A percentile compares a stretch with the other conserved stretches of the same genome.
Conservation (phyloP, 53 echinoderm and acorn worm species). For the Patiria pectinifera region DNA sequence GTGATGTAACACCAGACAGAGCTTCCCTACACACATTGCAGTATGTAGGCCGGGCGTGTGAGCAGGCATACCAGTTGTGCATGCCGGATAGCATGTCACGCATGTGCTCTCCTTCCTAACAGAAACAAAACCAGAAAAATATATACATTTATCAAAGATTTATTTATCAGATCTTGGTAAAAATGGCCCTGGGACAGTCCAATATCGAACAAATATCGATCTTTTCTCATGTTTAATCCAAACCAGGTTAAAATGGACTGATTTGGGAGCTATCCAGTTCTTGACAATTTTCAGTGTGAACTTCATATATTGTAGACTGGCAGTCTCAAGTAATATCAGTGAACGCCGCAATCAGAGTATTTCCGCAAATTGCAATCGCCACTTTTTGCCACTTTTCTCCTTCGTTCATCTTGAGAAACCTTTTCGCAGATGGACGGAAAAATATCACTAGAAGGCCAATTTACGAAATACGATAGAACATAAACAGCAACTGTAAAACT, state of each 20-base stretch:
- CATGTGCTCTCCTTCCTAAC: slow-evolving; percentile 96
- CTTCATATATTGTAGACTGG: too few species aligned
- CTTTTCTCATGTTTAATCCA: not conserved
- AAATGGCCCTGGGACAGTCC: not conserved
- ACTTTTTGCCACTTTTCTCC: too few species aligned
- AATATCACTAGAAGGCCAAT: too few species aligned
- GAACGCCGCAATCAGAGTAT: too few species aligned
- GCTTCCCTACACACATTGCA: slow-evolving; percentile 98
- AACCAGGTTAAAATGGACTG: not conserved
- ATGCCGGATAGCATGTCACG: slow-evolving; percentile 97
- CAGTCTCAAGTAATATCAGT: too few species aligned
- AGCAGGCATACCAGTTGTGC: slow-evolving; percentile 99
- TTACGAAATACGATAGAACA: too few species aligned
- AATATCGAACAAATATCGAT: not conserved
- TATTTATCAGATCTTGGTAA: not conserved
- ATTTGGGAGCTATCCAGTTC: too few species aligned
- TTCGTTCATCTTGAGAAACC: too few species aligned
- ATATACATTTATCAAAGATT: not conserved
- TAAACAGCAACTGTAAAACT: too few species aligned
- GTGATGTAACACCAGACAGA: slow-evolving; percentile 94
- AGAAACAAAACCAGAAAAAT: not conserved
- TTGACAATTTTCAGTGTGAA: too few species aligned
- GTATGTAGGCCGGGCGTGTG: slow-evolving; percentile 95
- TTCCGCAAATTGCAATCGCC: too few species aligned
- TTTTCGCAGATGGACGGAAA: too few species aligned